phyloP scores from a whole-genome alignment of 1,140 invertebrate species.

The Eueides isabella region DNA sequence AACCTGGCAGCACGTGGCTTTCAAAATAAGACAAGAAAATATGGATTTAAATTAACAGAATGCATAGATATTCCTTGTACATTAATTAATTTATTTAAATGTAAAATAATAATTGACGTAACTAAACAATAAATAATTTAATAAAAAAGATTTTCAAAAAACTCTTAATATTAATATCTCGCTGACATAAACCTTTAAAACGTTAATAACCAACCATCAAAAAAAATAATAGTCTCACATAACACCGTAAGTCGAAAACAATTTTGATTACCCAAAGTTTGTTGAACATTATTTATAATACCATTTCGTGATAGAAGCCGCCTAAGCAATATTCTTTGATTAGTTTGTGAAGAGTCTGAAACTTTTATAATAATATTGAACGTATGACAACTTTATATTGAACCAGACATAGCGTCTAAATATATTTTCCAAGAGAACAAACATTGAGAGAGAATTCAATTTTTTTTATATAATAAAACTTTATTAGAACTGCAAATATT shows the following conservation, averaged over 20 bases:
- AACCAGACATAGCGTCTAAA: constrained; percentile 4
- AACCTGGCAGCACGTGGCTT: constrained; percentile 7
- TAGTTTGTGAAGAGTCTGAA: constrained; percentile 4
- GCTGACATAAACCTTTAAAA: not conserved
- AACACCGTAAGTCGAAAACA: not conserved
- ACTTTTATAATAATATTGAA: constrained; percentile 24
- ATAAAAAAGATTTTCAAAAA: no score
- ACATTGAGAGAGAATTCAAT: not conserved
- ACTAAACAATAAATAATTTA: no score
- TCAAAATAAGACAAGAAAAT: not conserved
- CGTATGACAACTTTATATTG: constrained; percentile 17
- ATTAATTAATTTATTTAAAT: not conserved
- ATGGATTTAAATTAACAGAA: not conserved
- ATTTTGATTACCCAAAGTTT: constrained; percentile 15
- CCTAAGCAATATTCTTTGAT: constrained; percentile 26
- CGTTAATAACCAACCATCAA: not conserved
- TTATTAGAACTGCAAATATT: constrained; percentile 7
- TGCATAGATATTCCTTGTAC: not conserved
- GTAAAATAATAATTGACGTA: no score
- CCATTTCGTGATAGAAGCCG: constrained; percentile 18
- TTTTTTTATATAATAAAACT: not conserved
- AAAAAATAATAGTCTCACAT: not conserved
- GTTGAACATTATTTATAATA: constrained; percentile 22
- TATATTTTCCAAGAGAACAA: constrained; percentile 16
- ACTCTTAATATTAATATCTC: not conserved